Percentiles rank a stretch among this genome's conserved stretches.
These are phyloP conservation scores for Pollicipes pollicipes DNA, from an alignment of 1,140 invertebrate genomes.

Conservation along the genomic window DNA sequence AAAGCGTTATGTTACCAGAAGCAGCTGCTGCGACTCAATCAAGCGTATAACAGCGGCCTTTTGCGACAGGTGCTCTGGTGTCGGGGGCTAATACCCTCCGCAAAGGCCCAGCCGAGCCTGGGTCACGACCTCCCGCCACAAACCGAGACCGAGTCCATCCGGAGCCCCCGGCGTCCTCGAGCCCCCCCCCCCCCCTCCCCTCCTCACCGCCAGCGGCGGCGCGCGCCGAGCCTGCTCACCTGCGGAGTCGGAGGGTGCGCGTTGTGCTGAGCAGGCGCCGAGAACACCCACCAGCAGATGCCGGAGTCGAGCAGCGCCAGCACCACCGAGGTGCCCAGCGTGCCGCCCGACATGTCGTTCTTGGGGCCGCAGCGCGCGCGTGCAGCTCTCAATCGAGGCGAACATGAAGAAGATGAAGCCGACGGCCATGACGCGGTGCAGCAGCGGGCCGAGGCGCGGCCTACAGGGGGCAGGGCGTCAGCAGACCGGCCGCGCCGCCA, in stretches of 20 bases:
- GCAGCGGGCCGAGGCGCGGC: constrained; percentile 62
- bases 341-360: constrained; percentile 34
- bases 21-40: too few species aligned
- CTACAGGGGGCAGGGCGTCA: constrained; percentile 30
- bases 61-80: too few species aligned
- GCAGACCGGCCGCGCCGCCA: constrained; percentile 5
- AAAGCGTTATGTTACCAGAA: too few species aligned
- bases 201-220: too few species aligned
- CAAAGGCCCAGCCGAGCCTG: too few species aligned
- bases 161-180: too few species aligned
- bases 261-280: constrained; percentile 75
- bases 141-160: too few species aligned
- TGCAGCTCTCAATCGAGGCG: constrained; percentile 60
- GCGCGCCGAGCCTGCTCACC: constrained; percentile 17
- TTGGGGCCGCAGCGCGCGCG: constrained; percentile 51
- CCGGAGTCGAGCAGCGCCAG: constrained; percentile 46
- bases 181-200: too few species aligned
- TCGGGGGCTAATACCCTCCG: too few species aligned
- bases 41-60: too few species aligned
- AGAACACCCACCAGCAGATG: constrained; percentile 62
- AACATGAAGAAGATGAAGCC: constrained; percentile 64
- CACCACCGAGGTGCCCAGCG: constrained; percentile 25
- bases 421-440: constrained; percentile 66
- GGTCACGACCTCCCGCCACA: too few species aligned
- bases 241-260: constrained; percentile 58